Evolutionary conservation across 2,888 invertebrate species (phyloP).

Genomic region (Oxycera nigricornis): DNA sequence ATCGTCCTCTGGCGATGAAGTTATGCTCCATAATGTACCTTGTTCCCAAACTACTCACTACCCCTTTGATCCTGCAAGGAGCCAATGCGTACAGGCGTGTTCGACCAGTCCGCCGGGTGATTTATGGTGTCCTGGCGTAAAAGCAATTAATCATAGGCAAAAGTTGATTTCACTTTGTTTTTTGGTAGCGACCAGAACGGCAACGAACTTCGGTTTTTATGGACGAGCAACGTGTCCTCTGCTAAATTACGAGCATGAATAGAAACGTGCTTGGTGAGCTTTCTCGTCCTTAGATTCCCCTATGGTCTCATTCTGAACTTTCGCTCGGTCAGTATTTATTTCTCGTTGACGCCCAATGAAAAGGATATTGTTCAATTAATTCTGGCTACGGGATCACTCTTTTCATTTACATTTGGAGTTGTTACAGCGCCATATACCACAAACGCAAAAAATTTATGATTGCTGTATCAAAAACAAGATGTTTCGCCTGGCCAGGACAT

Average conservation of each 20-base stretch:
- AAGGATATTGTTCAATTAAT: constrained; percentile 34
- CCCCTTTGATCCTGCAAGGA: constrained; percentile 6
- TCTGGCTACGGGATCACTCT: constrained; percentile 23
- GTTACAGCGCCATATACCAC: neutral
- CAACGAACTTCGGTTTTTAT: neutral
- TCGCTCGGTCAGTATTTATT: neutral
- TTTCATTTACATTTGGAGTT: constrained; percentile 36
- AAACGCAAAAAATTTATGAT: constrained; percentile 14
- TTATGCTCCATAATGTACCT: neutral
- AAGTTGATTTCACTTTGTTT: constrained; percentile 40
- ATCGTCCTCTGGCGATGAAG: neutral
- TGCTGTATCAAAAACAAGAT: neutral
- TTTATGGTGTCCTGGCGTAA: constrained; percentile 31
- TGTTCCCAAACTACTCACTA: neutral
- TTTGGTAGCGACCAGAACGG: neutral
- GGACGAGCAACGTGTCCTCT: neutral
- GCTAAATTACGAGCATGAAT: neutral
- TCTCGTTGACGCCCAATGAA: neutral
- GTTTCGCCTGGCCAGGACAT: neutral
- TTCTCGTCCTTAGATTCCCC: neutral
- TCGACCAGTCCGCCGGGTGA: constrained; percentile 13
- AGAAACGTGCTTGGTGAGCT: neutral
- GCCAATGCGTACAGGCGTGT: constrained; percentile 4
- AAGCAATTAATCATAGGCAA: constrained; percentile 38
- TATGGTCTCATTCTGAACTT: neutral